These are phyloP conservation scores for Microtus oregoni DNA, from an alignment of 2,113 vertebrate species.

Conservation along the genomic window DNA sequence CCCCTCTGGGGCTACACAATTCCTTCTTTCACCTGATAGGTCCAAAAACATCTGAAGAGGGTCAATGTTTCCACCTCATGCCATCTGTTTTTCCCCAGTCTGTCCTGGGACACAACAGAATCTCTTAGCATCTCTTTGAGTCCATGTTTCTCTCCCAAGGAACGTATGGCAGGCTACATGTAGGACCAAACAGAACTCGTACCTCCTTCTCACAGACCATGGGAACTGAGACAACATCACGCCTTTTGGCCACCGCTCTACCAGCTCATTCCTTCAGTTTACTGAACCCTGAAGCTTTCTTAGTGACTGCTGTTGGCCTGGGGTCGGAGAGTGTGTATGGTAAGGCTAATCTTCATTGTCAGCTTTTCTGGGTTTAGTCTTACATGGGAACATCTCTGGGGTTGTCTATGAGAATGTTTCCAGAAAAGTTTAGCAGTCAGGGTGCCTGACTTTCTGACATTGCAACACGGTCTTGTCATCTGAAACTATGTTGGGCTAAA, in stretches of 20 bases:
- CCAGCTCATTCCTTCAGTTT: background rate
- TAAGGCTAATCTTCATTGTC: background rate
- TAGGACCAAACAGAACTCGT: background rate
- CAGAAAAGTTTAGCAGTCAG: background rate
- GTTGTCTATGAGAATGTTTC: background rate
- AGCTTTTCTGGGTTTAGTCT: background rate
- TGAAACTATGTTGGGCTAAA: background rate
- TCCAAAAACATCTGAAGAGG: background rate
- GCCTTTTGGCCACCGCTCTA: background rate
- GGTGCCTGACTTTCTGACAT: background rate
- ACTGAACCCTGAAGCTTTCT: background rate
- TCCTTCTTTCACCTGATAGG: background rate
- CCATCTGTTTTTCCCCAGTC: background rate
- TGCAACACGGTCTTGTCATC: background rate
- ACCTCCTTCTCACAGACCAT: fast-evolving
- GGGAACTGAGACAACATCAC: background rate
- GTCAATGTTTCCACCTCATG: background rate
- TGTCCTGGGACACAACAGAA: background rate
- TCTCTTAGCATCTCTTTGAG: background rate
- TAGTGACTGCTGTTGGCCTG: background rate
- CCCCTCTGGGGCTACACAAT: background rate
- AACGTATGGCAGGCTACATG: background rate
- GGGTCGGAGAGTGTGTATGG: background rate
- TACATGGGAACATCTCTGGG: background rate
- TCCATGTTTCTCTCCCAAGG: background rate